phyloP scores from a whole-genome alignment of 2,888 invertebrate genomes.

The Laspeyria flexula region DNA sequence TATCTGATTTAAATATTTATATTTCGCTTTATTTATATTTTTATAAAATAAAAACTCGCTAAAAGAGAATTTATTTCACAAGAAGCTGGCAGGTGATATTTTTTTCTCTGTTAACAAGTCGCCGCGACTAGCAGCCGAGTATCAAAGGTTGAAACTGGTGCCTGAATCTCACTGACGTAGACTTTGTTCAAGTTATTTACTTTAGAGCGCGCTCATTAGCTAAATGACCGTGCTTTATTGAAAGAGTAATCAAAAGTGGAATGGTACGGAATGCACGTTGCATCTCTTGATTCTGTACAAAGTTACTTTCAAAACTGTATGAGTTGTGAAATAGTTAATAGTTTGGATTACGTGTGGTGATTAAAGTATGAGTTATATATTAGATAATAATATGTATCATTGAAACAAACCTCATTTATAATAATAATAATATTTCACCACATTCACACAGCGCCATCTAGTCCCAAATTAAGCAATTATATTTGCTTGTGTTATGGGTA shows the following conservation, averaged over 20 bases:
- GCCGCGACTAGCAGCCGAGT: conserved; percentile 51
- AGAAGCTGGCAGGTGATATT: conserved; percentile 48
- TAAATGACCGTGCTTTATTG: conserved; percentile 79
- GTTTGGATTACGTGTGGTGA: too few relatives aligned
- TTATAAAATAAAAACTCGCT: conserved; percentile 18
- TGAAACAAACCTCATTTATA: too few relatives aligned
- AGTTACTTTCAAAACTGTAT: conserved; percentile 21
- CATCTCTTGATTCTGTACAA: conserved; percentile 29
- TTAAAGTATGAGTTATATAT: too few relatives aligned
- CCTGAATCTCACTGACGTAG: conserved; percentile 70
- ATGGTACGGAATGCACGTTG: conserved; percentile 38
- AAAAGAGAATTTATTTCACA: conserved; percentile 31
- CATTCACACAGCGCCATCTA: too few relatives aligned
- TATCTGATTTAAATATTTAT: too few relatives aligned
- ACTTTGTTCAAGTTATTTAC: conserved; percentile 80
- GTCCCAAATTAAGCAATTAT: too few relatives aligned
- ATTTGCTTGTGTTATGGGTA: too few relatives aligned
- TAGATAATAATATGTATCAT: too few relatives aligned
- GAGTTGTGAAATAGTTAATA: conserved; percentile 7
- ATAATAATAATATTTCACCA: too few relatives aligned
- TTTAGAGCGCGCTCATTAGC: conserved; percentile 79
- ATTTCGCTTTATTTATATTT: conserved; percentile 7
- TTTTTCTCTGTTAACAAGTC: conserved; percentile 59
- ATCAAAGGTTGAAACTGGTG: conserved; percentile 68
- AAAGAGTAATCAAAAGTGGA: conserved; percentile 70